Evolutionary conservation across 2,797 vertebrate genomes (phyloP), one percentile per base, ranked within the genome.

Genomic region (Galaxias olidus): DNA sequence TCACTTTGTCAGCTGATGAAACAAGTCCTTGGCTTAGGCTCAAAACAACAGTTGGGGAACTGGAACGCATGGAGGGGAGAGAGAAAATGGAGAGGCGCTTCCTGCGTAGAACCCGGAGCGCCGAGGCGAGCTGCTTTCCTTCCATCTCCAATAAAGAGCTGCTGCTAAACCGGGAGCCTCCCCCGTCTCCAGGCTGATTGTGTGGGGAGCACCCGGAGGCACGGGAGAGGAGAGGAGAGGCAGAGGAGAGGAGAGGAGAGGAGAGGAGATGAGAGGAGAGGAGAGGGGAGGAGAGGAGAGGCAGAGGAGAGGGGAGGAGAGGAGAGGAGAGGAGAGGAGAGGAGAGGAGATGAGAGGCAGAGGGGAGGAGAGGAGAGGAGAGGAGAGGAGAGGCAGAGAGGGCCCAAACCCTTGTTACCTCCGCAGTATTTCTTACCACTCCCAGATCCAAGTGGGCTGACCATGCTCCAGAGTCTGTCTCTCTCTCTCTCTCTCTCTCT

Each of bases 271-370:
- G 30, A 68, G 20, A 45, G 19, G 14, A 19, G 47, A 68, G 76
- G 66, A 63, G 18, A 45, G 14, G 48, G 59, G 71, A 41, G 60
- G 43, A 70, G 76, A 69, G 64, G 49, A 62, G 67, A 59, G 53
- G 42, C 59, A 69, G 53, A 19, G 44, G 58, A 14, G 51, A 55
- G 10, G 10, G 54, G 11, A 42, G 19, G 43, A 13, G n/a, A 10
- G 19, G 46, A 67, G 59, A 43, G 40, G 50, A 9, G 14, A 10
- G 47, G 4, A 8, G 13, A 3, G 15, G 48, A 14, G 13, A 49
- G 48, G 8, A 6, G 15, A n/a, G 15, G 13, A 48, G 47, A 4
- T 14, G 48, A 49, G 10, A 49, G 48, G 15, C 10, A 49, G 48
- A 49, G 4, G 15, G 48, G 15, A 6, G 15, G 48, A n/a, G 13